phyloP scores from a whole-genome alignment of 2,113 vertebrate genomes.

The Lipophrys pholis region DNA sequence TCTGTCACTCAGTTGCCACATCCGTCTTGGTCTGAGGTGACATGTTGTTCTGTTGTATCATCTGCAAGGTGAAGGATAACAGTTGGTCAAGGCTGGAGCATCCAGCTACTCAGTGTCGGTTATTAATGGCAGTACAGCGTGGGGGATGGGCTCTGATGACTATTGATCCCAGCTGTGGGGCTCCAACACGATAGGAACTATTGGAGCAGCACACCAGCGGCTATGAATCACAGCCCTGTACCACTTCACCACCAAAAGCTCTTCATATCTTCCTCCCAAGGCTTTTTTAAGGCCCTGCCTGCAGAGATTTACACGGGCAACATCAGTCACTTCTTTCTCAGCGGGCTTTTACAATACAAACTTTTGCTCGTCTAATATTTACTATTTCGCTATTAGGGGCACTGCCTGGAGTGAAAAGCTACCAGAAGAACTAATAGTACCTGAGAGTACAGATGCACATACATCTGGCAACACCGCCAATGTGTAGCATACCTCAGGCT shows the following conservation, averaged over 20 bases:
- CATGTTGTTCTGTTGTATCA: constrained; percentile 33
- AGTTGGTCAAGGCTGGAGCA: constrained; percentile 61
- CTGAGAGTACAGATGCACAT: too few species aligned
- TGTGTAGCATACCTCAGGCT: too few species aligned
- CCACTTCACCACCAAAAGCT: constrained; percentile 48
- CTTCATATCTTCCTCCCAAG: constrained; percentile 19
- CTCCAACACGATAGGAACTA: constrained; percentile 42
- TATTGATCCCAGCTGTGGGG: constrained; percentile 65
- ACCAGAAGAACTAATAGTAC: too few species aligned
- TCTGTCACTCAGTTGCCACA: constrained; percentile 16
- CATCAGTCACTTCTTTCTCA: constrained; percentile 31
- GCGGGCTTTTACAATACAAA: background rate
- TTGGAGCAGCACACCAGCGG: constrained; percentile 36
- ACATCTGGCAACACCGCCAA: too few species aligned
- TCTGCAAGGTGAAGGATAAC: constrained; percentile 58
- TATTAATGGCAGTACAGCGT: constrained; percentile 66
- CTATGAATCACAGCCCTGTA: constrained; percentile 48
- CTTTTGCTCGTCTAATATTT: constrained; percentile 4
- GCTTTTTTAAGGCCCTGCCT: constrained; percentile 40
- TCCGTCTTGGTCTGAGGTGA: constrained; percentile 14
- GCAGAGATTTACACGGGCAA: constrained; percentile 23
- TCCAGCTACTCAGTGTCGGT: constrained; percentile 54
- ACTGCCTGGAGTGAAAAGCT: too few species aligned
- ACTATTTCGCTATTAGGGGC: background rate
- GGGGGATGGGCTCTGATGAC: constrained; percentile 68